Percentiles rank a stretch among this genome's conserved stretches.
Evolutionary conservation across 2,888 invertebrate species (phyloP).

Genomic region (Cynaeus angustus): DNA sequence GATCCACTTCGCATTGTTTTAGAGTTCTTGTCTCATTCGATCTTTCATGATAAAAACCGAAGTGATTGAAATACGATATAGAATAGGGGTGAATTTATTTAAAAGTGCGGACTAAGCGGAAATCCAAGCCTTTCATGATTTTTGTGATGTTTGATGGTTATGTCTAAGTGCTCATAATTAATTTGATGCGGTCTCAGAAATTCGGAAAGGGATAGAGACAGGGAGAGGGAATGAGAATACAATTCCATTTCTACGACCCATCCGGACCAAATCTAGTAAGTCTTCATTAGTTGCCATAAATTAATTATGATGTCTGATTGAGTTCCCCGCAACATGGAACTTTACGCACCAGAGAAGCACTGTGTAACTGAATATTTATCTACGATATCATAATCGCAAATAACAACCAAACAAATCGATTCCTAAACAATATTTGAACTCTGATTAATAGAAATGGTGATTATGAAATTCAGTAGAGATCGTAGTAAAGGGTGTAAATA

Average conservation of each 20-base stretch:
- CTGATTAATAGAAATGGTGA: slow-evolving; percentile 1
- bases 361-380: slow-evolving; percentile 37
- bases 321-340: slow-evolving; percentile 66
- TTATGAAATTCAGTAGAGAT: background rate
- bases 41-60: slow-evolving; percentile 63
- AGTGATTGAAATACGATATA: slow-evolving; percentile 64
- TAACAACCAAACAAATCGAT: too few species aligned
- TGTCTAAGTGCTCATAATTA: slow-evolving; percentile 47
- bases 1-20: slow-evolving; percentile 66
- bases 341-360: slow-evolving; percentile 22
- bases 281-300: slow-evolving; percentile 71
- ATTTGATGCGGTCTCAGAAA: slow-evolving; percentile 45
- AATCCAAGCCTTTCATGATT: slow-evolving; percentile 39
- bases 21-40: slow-evolving; percentile 66
- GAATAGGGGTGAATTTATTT: slow-evolving; percentile 64
- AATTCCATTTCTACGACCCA: slow-evolving; percentile 58
- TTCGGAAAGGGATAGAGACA: slow-evolving; percentile 35
- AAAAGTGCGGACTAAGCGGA: slow-evolving; percentile 54
- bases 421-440: too few species aligned
- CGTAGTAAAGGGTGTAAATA: background rate
- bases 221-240: slow-evolving; percentile 52
- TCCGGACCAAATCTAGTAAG: slow-evolving; percentile 63
- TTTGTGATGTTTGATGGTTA: slow-evolving; percentile 28
- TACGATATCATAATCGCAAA: slow-evolving; percentile 9
- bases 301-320: slow-evolving; percentile 72